A percentile compares a stretch with the other conserved stretches of the same genome.
Conservation (phyloP, 2,888 invertebrate genomes). For the Malacosoma neustria region DNA sequence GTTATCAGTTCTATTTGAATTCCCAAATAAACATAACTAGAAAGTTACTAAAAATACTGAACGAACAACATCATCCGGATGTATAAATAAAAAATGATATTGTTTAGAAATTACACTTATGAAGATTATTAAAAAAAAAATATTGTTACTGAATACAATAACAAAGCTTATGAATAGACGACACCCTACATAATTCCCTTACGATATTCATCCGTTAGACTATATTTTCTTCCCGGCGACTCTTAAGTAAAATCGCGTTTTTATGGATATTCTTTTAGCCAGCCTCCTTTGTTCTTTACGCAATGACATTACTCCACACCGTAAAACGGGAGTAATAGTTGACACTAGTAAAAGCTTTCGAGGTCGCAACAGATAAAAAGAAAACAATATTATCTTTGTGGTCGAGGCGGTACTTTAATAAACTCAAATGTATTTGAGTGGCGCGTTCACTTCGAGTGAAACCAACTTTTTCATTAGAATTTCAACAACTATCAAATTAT, state of each 20-base stretch:
- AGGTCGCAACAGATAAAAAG: constrained; percentile 55
- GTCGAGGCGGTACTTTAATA: constrained; percentile 63
- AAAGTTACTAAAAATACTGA: too few relatives aligned
- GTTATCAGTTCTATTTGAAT: too few relatives aligned
- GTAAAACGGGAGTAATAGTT: constrained; percentile 57
- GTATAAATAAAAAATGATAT: constrained; percentile 15
- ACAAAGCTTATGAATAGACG: constrained; percentile 13
- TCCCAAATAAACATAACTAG: too few relatives aligned
- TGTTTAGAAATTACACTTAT: background rate
- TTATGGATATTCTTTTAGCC: constrained; percentile 22
- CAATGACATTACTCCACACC: constrained; percentile 45
- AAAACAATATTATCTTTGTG: constrained; percentile 60
- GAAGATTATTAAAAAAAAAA: constrained; percentile 3
- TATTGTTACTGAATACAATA: background rate
- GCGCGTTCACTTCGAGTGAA: too few relatives aligned
- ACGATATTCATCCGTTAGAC: constrained; percentile 24
- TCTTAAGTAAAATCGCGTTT: constrained; percentile 23
- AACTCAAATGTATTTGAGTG: constrained; percentile 63
- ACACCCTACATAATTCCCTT: constrained; percentile 13
- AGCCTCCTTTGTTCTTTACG: constrained; percentile 26
- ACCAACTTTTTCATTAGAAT: constrained; percentile 54
- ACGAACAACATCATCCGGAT: too few relatives aligned
- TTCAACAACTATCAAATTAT: constrained; percentile 56
- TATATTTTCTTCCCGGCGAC: constrained; percentile 21
- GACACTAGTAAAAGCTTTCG: constrained; percentile 59